phyloP scores from a whole-genome alignment of 2,797 vertebrate species.

The Diglossa cyanea region DNA sequence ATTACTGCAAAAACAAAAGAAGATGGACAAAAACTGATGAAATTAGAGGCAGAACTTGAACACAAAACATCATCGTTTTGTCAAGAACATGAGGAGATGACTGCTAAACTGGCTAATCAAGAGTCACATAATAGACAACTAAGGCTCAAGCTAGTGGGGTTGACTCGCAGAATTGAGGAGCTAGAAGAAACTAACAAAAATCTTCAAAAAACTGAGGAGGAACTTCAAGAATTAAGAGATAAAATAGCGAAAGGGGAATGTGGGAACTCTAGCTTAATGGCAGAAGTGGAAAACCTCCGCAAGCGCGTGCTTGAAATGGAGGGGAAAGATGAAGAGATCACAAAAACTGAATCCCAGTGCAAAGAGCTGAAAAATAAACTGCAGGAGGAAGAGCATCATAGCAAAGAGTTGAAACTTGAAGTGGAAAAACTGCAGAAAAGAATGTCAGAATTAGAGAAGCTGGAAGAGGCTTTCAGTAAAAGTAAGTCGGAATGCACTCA shows the following conservation, averaged over 20 bases:
- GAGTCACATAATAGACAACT: conserved; percentile 89
- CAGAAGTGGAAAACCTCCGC: conserved; percentile 90
- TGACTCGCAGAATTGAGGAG: conserved; percentile 85
- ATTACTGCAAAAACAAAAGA: conserved; percentile 79
- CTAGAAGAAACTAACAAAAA: conserved; percentile 87
- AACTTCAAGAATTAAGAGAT: conserved; percentile 89
- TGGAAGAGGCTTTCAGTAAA: conserved; percentile 86
- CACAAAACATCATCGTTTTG: conserved; percentile 79
- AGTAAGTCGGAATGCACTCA: conserved; percentile 87
- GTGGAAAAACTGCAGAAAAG: conserved; percentile 92
- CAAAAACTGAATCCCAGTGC: conserved; percentile 88
- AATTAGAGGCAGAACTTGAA: conserved; percentile 88
- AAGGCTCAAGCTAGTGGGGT: conserved; percentile 81
- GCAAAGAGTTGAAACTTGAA: conserved; percentile 86
- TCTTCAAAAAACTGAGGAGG: conserved; percentile 89
- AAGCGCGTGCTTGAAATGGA: conserved; percentile 96
- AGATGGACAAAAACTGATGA: conserved; percentile 86
- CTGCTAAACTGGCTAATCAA: conserved; percentile 82
- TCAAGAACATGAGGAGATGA: conserved; percentile 91
- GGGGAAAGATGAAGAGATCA: conserved; percentile 96
- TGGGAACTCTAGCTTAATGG: conserved; percentile 87
- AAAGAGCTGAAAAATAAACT: conserved; percentile 88
- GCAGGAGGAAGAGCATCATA: conserved; percentile 87
- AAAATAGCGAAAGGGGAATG: conserved; percentile 92
- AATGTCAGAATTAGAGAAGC: conserved; percentile 89